Evolutionary conservation across 2,888 invertebrate genomes (phyloP).

Genomic region (Drosophila kanekoi): DNA sequence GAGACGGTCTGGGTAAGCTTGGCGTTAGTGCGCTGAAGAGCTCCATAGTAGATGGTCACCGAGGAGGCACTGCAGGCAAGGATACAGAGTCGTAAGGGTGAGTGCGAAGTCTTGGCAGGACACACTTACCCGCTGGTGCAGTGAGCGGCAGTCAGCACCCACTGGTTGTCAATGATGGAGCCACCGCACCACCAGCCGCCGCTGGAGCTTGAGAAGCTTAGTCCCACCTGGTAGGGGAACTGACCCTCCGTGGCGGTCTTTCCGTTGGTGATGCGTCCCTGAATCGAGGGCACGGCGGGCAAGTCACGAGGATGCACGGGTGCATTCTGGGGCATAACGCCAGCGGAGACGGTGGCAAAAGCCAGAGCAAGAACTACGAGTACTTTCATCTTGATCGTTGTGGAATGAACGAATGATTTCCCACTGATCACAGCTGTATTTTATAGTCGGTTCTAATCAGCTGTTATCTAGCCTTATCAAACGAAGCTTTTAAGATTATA

Average conservation of each 20-base stretch:
- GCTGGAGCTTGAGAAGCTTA: constrained; percentile 40
- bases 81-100: background rate
- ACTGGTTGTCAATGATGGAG: constrained; percentile 66
- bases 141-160: constrained; percentile 80
- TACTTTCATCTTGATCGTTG: constrained; percentile 66
- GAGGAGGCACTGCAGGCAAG: constrained; percentile 48
- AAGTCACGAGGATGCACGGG: constrained; percentile 67
- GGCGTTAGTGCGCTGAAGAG: constrained; percentile 68
- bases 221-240: constrained; percentile 79
- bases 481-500: constrained; percentile 10
- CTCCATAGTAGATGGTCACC: constrained; percentile 70
- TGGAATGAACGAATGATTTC: constrained; percentile 48
- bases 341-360: constrained; percentile 68
- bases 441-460: constrained; percentile 33
- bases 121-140: constrained; percentile 73
- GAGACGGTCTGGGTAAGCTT: constrained; percentile 61
- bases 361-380: constrained; percentile 69
- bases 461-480: constrained; percentile 1
- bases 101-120: background rate
- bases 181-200: constrained; percentile 79
- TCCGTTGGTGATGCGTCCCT: constrained; percentile 79
- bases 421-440: background rate
- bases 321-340: constrained; percentile 43
- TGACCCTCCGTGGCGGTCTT: constrained; percentile 57
- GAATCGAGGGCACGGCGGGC: constrained; percentile 35